Percentiles rank a stretch among this genome's conserved stretches.
Conservation (phyloP, 2,888 invertebrate species). For the Leptinotarsa haldemani region DNA sequence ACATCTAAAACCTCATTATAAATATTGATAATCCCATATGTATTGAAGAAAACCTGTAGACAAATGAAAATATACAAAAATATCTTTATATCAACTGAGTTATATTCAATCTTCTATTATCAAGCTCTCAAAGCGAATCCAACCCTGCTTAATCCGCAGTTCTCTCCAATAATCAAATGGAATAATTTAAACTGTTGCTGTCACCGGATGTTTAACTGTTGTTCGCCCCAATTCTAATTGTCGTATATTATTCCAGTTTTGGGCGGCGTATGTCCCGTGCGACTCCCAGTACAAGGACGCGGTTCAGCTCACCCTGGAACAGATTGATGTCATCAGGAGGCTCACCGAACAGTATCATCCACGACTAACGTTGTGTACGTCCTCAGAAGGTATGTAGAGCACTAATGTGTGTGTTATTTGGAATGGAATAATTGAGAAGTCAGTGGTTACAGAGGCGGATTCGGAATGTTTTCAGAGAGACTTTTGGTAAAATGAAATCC, state of each 20-base stretch:
- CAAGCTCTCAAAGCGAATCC: neutral
- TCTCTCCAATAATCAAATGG: conserved; percentile 4
- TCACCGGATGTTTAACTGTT: conserved; percentile 21
- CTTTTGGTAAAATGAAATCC: too few species aligned
- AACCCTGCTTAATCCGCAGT: neutral
- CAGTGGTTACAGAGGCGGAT: neutral
- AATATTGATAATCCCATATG: too few species aligned
- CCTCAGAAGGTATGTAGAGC: conserved; percentile 75
- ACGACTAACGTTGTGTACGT: conserved; percentile 81
- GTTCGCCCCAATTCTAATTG: conserved; percentile 16
- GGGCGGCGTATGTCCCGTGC: conserved; percentile 89
- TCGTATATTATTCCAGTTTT: conserved; percentile 73
- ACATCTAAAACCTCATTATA: too few species aligned
- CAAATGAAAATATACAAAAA: neutral
- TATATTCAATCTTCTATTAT: neutral
- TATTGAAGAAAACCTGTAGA: too few species aligned
- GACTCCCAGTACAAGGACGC: conserved; percentile 86
- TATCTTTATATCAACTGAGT: neutral
- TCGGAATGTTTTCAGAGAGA: neutral
- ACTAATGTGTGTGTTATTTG: conserved; percentile 8
- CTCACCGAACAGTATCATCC: conserved; percentile 84
- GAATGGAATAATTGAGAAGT: neutral
- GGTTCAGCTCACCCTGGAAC: conserved; percentile 85
- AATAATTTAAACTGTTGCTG: conserved; percentile 9
- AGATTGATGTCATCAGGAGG: conserved; percentile 86